Evolutionary conservation across 2,888 invertebrate genomes (phyloP).

Genomic region (Aleiodes leptofemur): DNA sequence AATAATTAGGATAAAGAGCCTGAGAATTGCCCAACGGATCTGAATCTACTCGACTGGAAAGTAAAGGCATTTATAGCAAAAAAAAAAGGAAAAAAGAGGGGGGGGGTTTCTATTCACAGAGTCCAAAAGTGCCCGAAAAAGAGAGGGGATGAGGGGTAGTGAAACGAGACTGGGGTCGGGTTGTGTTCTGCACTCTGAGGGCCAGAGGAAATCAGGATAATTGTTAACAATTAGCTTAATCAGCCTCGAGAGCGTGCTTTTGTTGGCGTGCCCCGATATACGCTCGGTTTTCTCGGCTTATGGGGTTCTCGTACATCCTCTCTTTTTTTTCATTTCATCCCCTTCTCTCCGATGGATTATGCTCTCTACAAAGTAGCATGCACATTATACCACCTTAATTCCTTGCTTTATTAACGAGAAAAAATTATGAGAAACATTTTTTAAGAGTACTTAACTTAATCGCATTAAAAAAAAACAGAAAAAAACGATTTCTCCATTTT

Average conservation of each 20-base stretch:
- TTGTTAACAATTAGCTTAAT: constrained; percentile 75
- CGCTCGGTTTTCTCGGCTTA: constrained; percentile 20
- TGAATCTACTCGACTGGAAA: constrained; percentile 63
- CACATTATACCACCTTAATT: constrained; percentile 9
- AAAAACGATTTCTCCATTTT: too few species aligned
- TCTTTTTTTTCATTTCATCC: not conserved
- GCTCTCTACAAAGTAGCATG: not conserved
- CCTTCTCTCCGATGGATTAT: constrained; percentile 10
- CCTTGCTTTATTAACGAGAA: constrained; percentile 1
- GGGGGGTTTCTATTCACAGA: constrained; percentile 1
- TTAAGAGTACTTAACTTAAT: too few species aligned
- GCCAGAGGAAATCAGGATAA: constrained; percentile 74
- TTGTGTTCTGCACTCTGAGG: constrained; percentile 62
- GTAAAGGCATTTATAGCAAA: constrained; percentile 63
- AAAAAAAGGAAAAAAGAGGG: constrained; percentile 47
- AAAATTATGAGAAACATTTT: constrained; percentile 5
- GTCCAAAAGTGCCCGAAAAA: constrained; percentile 37
- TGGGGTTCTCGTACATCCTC: constrained; percentile 59
- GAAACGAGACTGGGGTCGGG: constrained; percentile 63
- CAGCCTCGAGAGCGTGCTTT: constrained; percentile 73
- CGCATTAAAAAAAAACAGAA: too few species aligned
- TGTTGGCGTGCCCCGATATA: constrained; percentile 60
- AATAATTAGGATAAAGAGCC: constrained; percentile 15
- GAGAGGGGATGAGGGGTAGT: constrained; percentile 53
- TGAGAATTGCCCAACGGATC: constrained; percentile 60